A percentile compares a stretch with the other conserved stretches of the same genome.
phyloP scores from a whole-genome alignment of 2,797 vertebrate genomes.

The Chrosomus eos region DNA sequence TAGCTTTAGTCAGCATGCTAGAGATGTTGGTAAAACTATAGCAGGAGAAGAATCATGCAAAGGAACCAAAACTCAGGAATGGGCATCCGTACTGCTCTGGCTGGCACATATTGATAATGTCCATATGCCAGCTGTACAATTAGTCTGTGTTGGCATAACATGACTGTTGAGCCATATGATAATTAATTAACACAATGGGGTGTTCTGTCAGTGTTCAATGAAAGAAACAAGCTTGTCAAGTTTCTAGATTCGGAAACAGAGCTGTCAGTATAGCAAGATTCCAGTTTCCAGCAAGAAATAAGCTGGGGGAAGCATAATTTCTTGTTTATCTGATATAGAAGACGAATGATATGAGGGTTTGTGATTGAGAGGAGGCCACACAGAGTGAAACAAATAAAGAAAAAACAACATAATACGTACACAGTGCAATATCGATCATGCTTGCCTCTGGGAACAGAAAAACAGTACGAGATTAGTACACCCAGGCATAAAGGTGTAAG shows the following conservation, averaged over 20 bases:
- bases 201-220: slow-evolving; percentile 3
- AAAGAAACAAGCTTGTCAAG: neutral
- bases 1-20: no score
- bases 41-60: neutral
- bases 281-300: neutral
- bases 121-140: slow-evolving; percentile 32
- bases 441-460: neutral
- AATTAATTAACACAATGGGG: slow-evolving; percentile 27
- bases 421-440: neutral
- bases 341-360: neutral
- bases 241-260: neutral
- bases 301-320: neutral
- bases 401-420: neutral
- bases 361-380: neutral
- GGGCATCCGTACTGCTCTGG: neutral
- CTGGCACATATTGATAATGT: slow-evolving; percentile 19
- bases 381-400: neutral
- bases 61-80: slow-evolving; percentile 1
- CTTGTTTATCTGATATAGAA: neutral
- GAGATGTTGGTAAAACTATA: neutral
- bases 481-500: no score
- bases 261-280: neutral
- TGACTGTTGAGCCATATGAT: slow-evolving; percentile 15
- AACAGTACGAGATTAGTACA: no score
- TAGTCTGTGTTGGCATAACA: slow-evolving; percentile 3